Evolutionary conservation across 2,797 vertebrate genomes (phyloP), one percentile per base, ranked within the genome.

Genomic region (Anisognathus igniventris): DNA sequence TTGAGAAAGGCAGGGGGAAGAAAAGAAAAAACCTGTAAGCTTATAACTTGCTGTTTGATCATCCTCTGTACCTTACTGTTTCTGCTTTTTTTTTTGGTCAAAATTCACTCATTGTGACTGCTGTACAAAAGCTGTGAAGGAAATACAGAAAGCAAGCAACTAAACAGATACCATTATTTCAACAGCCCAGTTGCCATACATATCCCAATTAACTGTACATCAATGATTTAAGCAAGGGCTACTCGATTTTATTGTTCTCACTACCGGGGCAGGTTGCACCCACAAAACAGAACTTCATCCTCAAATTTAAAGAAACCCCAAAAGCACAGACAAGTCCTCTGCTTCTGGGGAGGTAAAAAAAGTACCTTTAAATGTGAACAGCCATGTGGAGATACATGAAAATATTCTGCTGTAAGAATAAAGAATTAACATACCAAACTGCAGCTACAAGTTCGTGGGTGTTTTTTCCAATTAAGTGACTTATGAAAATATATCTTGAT

Each of bases 31-130:
- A 47, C 8, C n/a, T 8, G 15, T 35, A 37, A 74, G 24, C 7
- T 56, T 61, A 18, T 67, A 71, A n/a, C 47, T 11, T 14, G 3
- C 40, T 31, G 25, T 67, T 57, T 57, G 40, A 83, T 50, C 45
- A 75, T 13, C 10, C 45, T 50, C 80, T 73, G 0, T 14, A 78
- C 27, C 45, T 60, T 50, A 90, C 17, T 51, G 39, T n/a, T 94
- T 61, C 54, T 65, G 67, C n/a, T 56, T 76, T 78, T 78, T 78
- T 74, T 83, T 75, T 44, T 37, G 14, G 60, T 58, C 57, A 84
- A 77, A 95, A 92, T 82, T 75, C 51, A 80, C 40, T 94, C 87
- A 77, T 48, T 93, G 73, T 84, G 53, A 78, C 73, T 67, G 71
- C 83, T 53, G 71, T 23, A 88, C 44, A 91, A 77, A 88, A 71